These are phyloP conservation scores for Planococcus citri DNA, from an alignment of 1,140 invertebrate species.

Conservation along the genomic window DNA sequence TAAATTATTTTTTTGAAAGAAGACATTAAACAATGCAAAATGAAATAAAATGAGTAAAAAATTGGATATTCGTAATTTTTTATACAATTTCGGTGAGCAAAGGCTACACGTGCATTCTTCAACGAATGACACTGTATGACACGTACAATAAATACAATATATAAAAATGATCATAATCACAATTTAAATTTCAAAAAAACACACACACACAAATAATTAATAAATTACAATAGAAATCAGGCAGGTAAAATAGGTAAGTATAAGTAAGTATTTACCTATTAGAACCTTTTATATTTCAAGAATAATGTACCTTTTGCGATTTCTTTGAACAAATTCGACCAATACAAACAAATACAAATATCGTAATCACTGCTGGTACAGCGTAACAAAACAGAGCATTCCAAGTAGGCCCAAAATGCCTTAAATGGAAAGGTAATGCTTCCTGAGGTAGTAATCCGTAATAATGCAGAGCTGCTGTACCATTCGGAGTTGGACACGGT, in stretches of 20 bases:
- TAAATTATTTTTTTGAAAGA: no score
- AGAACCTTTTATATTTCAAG: background rate
- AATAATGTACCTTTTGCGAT: constrained; percentile 7
- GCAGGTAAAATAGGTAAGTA: no score
- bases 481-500: constrained; percentile 59
- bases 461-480: constrained; percentile 47
- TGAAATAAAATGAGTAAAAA: no score
- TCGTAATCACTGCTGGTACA: background rate
- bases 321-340: constrained; percentile 20
- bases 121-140: background rate
- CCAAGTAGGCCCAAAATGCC: background rate
- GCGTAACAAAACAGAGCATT: constrained; percentile 3
- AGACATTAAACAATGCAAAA: no score
- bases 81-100: no score
- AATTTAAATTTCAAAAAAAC: background rate
- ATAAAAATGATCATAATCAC: background rate
- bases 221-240: no score
- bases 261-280: no score
- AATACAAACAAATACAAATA: constrained; percentile 19
- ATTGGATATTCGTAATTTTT: no score
- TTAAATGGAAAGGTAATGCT: constrained; percentile 19
- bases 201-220: background rate
- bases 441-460: constrained; percentile 25
- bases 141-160: background rate
- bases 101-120: no score